Conservation (phyloP, 1,140 invertebrate genomes). For the Dufourea novaeangliae region DNA sequence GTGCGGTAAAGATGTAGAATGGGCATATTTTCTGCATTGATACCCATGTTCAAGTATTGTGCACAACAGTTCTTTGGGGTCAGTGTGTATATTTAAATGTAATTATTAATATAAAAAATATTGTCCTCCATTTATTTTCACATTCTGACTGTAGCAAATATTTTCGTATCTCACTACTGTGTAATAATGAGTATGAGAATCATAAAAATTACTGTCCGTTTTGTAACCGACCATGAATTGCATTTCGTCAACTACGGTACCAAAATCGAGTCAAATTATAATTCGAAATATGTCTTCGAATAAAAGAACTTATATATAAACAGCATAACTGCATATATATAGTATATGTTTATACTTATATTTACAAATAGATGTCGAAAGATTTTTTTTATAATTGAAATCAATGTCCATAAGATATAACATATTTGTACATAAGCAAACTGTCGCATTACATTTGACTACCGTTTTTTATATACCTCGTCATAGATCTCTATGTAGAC, state of each 20-base stretch:
- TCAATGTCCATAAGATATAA: conserved; percentile 19
- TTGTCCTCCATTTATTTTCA: too few relatives aligned
- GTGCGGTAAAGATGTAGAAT: background rate
- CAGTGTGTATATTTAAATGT: background rate
- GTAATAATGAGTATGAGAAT: background rate
- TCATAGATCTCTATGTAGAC: conserved; percentile 62
- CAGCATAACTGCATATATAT: conserved; percentile 3
- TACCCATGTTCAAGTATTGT: background rate
- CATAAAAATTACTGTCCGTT: background rate
- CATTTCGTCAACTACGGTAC: background rate
- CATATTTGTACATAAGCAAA: conserved; percentile 46
- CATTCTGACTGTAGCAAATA: background rate
- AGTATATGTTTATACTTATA: background rate
- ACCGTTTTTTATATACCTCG: conserved; percentile 65
- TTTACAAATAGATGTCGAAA: conserved; percentile 23
- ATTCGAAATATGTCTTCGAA: background rate
- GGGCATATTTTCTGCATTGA: background rate
- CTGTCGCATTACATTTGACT: conserved; percentile 36
- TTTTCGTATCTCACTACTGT: background rate
- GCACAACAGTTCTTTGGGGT: background rate
- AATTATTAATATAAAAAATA: background rate
- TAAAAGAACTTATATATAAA: background rate
- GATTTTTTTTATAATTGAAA: conserved; percentile 15
- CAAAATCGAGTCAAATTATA: background rate
- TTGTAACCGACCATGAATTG: background rate